Base-by-base conservation (phyloP, 1,140 invertebrate species). In the Diabrotica undecimpunctata region DNA sequence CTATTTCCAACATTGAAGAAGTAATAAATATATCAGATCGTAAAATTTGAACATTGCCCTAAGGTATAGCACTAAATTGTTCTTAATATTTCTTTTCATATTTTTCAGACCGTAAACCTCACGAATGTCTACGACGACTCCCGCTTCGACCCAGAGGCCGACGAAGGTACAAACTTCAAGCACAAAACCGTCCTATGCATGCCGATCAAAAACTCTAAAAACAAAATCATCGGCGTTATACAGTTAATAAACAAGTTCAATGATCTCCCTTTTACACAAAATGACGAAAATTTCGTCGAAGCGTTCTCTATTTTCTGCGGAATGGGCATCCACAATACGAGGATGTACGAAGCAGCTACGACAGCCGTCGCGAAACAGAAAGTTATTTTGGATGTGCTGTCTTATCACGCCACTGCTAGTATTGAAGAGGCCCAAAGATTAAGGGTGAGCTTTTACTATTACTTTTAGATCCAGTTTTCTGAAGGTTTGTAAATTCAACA, bases 271-370 rank as follows among this genome's bases (percentile, higher is more conserved):
- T 95, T 95, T 75, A 94, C 92, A 52, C 92, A 92, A 79, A 95
- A 95, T 78, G 93, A 96, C 74, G 93, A 96, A 77, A 95, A 95
- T 78, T 94, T 95, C 74, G 92, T 96, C 54, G 92, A 97, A 62
- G 95, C 95, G 0, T 98, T 98, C 81, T 93, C 95, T 61, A 96
- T 98, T 72, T 98, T 98, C 81, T 97, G 94, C 81, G 96, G 96
- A 25, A 95, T 98, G 92, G 95, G 95, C 37, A 97, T 98, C 61
- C 92, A 96, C 81, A 97, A 98, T 79, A 97, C 95, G 52, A 91
- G 95, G 76, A 97, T 97, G 93, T 98, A 96, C 76, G 95, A 98
- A 79, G 94, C 91, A 79, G 92, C 92, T 46, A 88, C 95, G 72
- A 91, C 91, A 65, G 93, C 93, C 0, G 95, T 95, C 87, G 95